phyloP scores from a whole-genome alignment of 2,888 invertebrate species.

The Dryobotodes eremita region DNA sequence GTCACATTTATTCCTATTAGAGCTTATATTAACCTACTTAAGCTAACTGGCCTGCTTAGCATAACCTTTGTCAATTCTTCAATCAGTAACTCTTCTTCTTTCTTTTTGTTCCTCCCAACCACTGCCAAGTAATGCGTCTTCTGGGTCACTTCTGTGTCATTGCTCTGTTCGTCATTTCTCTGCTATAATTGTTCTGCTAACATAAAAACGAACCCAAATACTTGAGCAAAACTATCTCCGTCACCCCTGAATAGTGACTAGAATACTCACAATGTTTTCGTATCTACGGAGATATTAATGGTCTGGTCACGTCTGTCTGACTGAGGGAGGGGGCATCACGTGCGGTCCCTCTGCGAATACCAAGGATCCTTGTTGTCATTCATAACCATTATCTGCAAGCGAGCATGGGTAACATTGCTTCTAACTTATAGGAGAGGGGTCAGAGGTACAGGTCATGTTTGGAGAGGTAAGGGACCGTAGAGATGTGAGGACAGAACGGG shows the following conservation, averaged over 20 bases:
- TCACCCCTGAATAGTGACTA: conserved; percentile 14
- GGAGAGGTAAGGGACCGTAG: background rate
- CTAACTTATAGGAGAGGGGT: conserved; percentile 27
- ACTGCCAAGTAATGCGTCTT: background rate
- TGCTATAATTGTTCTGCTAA: background rate
- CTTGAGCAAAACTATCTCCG: conserved; percentile 3
- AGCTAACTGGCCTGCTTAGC: background rate
- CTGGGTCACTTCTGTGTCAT: background rate
- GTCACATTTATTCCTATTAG: background rate
- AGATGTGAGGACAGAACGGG: background rate
- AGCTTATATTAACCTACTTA: background rate
- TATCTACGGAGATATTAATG: conserved; percentile 35
- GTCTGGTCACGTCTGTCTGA: conserved; percentile 57
- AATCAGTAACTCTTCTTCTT: background rate
- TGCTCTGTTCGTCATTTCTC: background rate
- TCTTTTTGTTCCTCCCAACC: background rate
- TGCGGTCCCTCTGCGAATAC: conserved; percentile 51
- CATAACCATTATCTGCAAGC: conserved; percentile 59
- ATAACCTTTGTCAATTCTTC: background rate
- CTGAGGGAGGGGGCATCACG: conserved; percentile 44
- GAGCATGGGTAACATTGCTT: conserved; percentile 48
- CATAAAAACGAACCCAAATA: background rate
- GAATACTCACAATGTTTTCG: conserved; percentile 24
- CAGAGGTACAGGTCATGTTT: conserved; percentile 31
- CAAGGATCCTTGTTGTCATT: conserved; percentile 62